phyloP scores from a whole-genome alignment of 2,797 vertebrate genomes.

The Propithecus perrieri region DNA sequence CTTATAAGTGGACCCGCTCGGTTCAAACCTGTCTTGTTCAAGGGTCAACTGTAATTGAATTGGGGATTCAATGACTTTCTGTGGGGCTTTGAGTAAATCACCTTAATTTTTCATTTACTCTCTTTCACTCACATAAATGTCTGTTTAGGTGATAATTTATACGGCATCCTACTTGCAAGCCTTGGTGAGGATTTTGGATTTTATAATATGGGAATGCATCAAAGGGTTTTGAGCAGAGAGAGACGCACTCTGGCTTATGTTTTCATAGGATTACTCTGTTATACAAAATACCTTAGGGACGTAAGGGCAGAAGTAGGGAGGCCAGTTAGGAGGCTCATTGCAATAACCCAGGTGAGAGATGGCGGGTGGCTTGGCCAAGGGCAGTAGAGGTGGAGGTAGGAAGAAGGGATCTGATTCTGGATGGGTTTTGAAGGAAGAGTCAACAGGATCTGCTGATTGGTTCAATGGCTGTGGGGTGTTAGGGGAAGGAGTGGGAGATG shows the following conservation, averaged over 20 bases:
- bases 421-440: not conserved
- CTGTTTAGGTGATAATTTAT: slow-evolving; percentile 13
- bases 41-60: not conserved
- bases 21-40: not conserved
- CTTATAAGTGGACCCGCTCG: fast-evolving
- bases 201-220: not conserved
- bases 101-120: not conserved
- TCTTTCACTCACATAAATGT: not conserved
- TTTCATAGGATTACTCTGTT: not conserved
- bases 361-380: not conserved
- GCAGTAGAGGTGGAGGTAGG: not conserved
- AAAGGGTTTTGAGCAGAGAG: not conserved
- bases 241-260: not conserved
- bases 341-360: not conserved
- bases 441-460: not conserved
- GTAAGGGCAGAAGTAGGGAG: not conserved
- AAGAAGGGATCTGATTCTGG: not conserved
- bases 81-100: not conserved
- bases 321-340: not conserved
- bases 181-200: not conserved
- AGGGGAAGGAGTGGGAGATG: not conserved
- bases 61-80: not conserved
- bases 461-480: not conserved
- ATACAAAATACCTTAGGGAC: not conserved
- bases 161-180: not conserved